Percentiles rank a stretch among this genome's conserved stretches.
phyloP scores from a whole-genome alignment of 2,113 vertebrate genomes.

The Vidua macroura region DNA sequence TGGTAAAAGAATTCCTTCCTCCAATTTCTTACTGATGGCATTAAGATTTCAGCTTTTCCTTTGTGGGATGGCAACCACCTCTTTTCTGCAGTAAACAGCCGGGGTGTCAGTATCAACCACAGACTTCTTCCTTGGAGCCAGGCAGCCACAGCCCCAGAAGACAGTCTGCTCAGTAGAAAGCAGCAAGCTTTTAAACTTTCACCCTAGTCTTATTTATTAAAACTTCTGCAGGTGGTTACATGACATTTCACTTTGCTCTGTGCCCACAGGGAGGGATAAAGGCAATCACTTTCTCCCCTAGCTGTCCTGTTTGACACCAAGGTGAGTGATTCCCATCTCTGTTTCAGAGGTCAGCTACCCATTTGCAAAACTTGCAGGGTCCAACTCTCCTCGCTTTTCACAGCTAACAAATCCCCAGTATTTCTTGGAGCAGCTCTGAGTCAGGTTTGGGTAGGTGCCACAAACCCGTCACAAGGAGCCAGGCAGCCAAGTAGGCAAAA shows the following conservation, averaged over 20 bases:
- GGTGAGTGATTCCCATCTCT: background rate
- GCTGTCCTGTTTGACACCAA: background rate
- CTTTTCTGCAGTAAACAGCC: background rate
- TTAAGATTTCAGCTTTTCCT: conserved; percentile 15
- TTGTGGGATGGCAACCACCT: background rate
- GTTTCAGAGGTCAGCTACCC: background rate
- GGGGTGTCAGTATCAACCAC: background rate
- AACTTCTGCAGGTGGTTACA: background rate
- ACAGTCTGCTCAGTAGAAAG: background rate
- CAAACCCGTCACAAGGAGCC: background rate
- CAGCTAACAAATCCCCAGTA: background rate
- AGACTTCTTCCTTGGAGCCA: background rate
- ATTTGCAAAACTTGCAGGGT: background rate
- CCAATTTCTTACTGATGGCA: background rate
- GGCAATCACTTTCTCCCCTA: background rate
- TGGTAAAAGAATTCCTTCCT: background rate
- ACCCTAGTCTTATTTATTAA: background rate
- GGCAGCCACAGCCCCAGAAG: background rate
- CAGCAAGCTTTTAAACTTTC: background rate
- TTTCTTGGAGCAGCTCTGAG: background rate
- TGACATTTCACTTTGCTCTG: background rate
- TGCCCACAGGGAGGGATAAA: background rate
- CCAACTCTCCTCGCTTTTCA: background rate
- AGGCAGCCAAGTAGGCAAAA: conserved; percentile 33
- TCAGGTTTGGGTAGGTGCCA: conserved; percentile 18